These are phyloP conservation scores for Myotis daubentonii DNA, from an alignment of 2,797 vertebrate species.

Conservation along the genomic window DNA sequence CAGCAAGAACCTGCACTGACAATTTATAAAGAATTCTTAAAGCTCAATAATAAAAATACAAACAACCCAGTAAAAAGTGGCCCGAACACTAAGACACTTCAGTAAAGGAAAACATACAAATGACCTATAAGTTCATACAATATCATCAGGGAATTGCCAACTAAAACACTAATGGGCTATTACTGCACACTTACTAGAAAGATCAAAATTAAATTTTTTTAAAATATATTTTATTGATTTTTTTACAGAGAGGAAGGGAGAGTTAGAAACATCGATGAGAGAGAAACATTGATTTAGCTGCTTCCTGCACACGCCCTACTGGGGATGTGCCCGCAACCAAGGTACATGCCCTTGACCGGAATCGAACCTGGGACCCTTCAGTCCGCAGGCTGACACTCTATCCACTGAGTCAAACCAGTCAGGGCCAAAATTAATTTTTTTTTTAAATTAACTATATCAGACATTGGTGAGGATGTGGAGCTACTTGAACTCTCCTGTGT, in stretches of 20 bases:
- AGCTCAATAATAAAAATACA: background rate
- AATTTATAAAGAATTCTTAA: background rate
- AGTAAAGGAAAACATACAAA: background rate
- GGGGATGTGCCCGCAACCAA: too few relatives aligned
- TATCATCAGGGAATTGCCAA: background rate
- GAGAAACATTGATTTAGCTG: too few relatives aligned
- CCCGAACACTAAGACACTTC: background rate
- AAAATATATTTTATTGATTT: too few relatives aligned
- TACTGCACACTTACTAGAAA: background rate
- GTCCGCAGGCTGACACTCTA: too few relatives aligned
- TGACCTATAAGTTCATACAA: accelerated
- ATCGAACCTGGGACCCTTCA: too few relatives aligned
- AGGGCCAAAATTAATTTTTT: background rate
- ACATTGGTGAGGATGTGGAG: background rate
- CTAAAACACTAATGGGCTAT: background rate
- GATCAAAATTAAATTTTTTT: background rate
- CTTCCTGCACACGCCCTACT: too few relatives aligned
- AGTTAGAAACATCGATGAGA: too few relatives aligned
- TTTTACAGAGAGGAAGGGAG: too few relatives aligned
- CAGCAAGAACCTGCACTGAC: background rate
- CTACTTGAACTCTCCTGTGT: too few relatives aligned
- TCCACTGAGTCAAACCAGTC: too few relatives aligned
- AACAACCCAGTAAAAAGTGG: background rate
- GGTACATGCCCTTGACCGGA: too few relatives aligned
- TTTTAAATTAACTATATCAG: too few relatives aligned